Base-by-base conservation (phyloP, 2,113 vertebrate species). In the Trematocara stigmaticum region DNA sequence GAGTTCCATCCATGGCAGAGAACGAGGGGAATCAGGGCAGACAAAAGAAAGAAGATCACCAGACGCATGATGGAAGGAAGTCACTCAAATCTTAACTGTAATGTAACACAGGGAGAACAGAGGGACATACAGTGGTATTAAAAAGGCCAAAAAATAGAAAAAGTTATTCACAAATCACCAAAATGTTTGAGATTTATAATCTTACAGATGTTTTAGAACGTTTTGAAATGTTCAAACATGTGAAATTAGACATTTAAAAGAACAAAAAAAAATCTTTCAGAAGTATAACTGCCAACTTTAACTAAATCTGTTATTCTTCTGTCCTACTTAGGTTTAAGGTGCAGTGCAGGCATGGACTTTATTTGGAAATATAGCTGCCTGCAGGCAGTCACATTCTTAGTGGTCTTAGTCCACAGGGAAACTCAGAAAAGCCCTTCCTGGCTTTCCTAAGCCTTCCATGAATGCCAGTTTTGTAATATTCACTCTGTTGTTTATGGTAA, bases 11-110 rank as follows among this genome's bases (percentile, higher is more conserved):
- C 91, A 83, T 97, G 96, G 86, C 95, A 96, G 86, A 91, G 61
- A 1, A 94, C 94, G 82, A 96, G 86, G 1, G 97, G 86, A 47
- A 99, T 95, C 85, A 97, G 4, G 71, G 92, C 88, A 38, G 85
- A 93, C 89, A 97, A 84, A 86, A 96, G 76, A 80, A 94, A 64
- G 78, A 91, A 34, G 18, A 80, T 83, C 82, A 81, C 78, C 78
- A 56, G 59, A 88, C 53, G 92, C 98, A 98, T 98, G 35, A 78
- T 92, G 97, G 98, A 99, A 18, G 78, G 98, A 99, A 31, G 53
- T 94, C 49, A 35, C 49, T 35, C 88, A 57, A 53, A n/a, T 83
- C 80, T 81, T 79, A 79, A 78, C 52, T 42, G 84, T 40, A 66
- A 64, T 81, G 89, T 87, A 81, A 59, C 35, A 40, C 7, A 53